phyloP scores from a whole-genome alignment of 2,113 vertebrate species.

The Eira barbara region DNA sequence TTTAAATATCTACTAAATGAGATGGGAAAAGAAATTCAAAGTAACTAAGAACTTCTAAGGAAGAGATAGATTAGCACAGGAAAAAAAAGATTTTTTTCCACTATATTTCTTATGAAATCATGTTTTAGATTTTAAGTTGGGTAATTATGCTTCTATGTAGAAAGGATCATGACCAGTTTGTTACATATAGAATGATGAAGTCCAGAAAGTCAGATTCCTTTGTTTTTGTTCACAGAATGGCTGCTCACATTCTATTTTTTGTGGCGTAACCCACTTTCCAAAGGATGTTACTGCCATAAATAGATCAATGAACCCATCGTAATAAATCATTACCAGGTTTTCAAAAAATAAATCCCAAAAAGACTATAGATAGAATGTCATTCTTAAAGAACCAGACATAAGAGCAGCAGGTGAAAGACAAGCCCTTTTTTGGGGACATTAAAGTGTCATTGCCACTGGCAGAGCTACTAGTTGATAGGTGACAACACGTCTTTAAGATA shows the following conservation, averaged over 20 bases:
- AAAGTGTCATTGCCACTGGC: background rate
- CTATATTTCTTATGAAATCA: background rate
- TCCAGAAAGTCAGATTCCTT: slow-evolving; percentile 15
- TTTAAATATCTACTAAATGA: slow-evolving; percentile 7
- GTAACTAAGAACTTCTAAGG: background rate
- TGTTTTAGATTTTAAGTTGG: background rate
- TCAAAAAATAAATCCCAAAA: slow-evolving; percentile 18
- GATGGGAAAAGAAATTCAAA: slow-evolving; percentile 19
- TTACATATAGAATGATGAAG: background rate
- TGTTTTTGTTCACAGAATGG: slow-evolving; percentile 19
- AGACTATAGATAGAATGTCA: slow-evolving; percentile 27
- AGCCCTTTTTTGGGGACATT: background rate
- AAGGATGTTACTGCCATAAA: slow-evolving; percentile 49
- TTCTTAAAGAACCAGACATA: slow-evolving; percentile 27
- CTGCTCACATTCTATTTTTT: slow-evolving; percentile 49
- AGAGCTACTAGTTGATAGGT: background rate
- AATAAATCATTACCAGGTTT: slow-evolving; percentile 66
- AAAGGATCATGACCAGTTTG: background rate
- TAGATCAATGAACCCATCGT: slow-evolving; percentile 57
- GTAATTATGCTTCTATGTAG: background rate
- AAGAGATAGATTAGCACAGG: background rate
- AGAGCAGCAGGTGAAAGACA: background rate
- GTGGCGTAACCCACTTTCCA: slow-evolving; percentile 58
- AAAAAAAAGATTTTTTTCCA: background rate
- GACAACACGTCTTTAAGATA: background rate